Conservation (phyloP, 37 sponge, comb jelly and placozoan species). For the Mnemiopsis leidyi region DNA sequence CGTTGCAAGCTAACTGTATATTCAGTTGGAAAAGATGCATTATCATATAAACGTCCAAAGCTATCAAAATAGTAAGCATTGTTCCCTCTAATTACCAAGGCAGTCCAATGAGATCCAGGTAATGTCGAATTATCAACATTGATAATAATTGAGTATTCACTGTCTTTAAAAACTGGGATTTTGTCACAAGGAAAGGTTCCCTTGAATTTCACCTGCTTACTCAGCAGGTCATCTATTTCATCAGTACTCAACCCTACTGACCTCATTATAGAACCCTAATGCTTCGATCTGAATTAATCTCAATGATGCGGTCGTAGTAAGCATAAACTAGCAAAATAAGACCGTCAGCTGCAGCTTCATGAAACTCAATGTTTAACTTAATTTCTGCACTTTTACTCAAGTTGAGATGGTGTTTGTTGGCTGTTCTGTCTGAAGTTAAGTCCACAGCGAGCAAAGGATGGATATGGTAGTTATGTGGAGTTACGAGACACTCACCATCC, state of each 20-base stretch:
- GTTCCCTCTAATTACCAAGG: neutral
- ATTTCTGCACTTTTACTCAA: neutral
- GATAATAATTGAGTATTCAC: neutral
- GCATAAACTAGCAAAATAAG: neutral
- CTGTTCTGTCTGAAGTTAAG: neutral
- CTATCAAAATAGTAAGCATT: neutral
- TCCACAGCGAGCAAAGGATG: conserved; percentile 4
- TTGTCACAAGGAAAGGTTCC: neutral
- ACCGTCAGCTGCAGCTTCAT: neutral
- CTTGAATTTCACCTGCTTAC: neutral
- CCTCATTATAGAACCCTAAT: neutral
- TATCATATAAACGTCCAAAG: neutral
- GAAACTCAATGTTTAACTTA: neutral
- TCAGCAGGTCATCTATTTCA: neutral
- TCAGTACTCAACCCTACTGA: neutral
- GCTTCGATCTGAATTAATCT: conserved; percentile 16
- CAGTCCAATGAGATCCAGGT: neutral
- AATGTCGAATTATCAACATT: neutral
- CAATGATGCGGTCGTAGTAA: conserved; percentile 31
- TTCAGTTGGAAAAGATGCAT: neutral
- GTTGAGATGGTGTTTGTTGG: neutral
- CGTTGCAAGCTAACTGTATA: neutral
- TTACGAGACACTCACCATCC: neutral
- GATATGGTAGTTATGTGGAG: neutral
- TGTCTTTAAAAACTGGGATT: neutral